Base-by-base conservation (phyloP, 2,888 invertebrate genomes). In the Melolontha melolontha region DNA sequence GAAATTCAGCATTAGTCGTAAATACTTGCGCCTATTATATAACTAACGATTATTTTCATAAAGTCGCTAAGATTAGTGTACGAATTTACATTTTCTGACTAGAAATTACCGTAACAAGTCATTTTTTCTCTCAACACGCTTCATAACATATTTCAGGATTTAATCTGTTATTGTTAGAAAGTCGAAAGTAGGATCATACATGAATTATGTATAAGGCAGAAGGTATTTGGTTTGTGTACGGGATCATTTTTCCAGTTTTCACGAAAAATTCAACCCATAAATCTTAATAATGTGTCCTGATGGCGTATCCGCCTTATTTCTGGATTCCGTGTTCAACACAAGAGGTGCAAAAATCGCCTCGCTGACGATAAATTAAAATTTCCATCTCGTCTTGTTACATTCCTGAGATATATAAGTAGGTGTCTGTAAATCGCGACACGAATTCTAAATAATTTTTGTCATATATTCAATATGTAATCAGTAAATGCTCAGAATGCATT, bases 271-370 rank as follows among this genome's bases (percentile, higher is more conserved):
- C 14, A 17, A 7, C 11, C 8, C 54, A 55, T 55, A 55, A 55
- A 41, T 55, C 54, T 55, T 40, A 55, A 17, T 55, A 55, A 55
- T 55, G 39, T n/a, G 14, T 40, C 17, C 16, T 55, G 17, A 55
- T 55, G 17, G 54, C 40, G 54, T 40, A 54, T 55, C 54, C 54
- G 54, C 54, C 54, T 55, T 40, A 40, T 55, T 55, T 55, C 41
- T 55, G 54, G 41, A 16, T 55, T 55, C 54, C 34, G 34, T 34
- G 10, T 34, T 34, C 34, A 34, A 34, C 34, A 34, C 6, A 34
- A 34, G 34, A 34, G 34, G 10, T 8, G 34, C 34, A 34, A 34
- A 34, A 34, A 34, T 34, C 34, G 6, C 6, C 34, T 10, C 34
- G 7, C 34, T 8, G 6, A 6, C 34, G 34, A 34, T 34, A 34